Evolutionary conservation across 2,113 vertebrate species (phyloP).

Genomic region (Pachyramphus minor): DNA sequence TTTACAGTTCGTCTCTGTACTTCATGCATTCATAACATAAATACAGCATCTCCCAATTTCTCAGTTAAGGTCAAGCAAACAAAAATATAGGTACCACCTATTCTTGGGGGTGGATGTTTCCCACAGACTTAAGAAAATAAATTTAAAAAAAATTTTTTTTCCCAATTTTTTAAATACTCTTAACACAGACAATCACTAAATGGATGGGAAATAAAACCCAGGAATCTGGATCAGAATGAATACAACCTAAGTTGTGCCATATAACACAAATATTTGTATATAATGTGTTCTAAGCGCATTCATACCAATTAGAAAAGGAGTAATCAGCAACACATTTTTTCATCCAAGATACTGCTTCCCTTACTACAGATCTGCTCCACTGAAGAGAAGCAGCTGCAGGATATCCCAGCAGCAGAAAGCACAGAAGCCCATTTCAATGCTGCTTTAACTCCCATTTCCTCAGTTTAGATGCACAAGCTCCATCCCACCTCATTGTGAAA

Average conservation of each 20-base stretch:
- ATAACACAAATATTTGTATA: neutral
- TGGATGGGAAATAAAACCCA: neutral
- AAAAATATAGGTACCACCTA: neutral
- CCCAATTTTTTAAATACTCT: neutral
- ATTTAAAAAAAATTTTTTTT: neutral
- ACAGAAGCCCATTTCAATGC: neutral
- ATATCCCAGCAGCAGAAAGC: neutral
- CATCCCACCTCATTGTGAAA: neutral
- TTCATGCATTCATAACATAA: neutral
- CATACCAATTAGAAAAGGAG: neutral
- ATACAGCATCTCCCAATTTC: neutral
- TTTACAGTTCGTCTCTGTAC: neutral
- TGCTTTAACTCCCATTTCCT: neutral
- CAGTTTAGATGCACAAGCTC: neutral
- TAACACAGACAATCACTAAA: neutral
- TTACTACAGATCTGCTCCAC: neutral
- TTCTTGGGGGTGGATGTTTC: neutral
- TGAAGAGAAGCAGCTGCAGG: neutral
- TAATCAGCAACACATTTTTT: neutral
- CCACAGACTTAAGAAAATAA: neutral
- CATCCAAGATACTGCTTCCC: neutral
- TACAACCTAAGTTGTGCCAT: accelerated
- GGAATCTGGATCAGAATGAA: neutral
- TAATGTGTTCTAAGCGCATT: neutral
- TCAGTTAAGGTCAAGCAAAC: neutral